Evolutionary conservation across 1,140 invertebrate genomes (phyloP).

Genomic region (Holcopasites calliopsidis): DNA sequence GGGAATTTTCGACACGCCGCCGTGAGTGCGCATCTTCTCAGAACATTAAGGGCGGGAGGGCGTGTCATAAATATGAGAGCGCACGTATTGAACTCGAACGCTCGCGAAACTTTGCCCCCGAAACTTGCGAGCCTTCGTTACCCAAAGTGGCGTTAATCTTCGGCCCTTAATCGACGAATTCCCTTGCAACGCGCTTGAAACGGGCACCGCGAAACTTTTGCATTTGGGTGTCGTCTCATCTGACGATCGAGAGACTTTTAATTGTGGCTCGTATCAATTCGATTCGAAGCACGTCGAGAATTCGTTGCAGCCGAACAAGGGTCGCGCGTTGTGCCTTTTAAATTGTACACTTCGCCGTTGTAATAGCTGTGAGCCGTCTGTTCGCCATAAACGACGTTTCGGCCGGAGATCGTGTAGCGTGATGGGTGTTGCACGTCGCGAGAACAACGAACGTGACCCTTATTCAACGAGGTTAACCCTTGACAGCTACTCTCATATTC

Average conservation of each 20-base stretch:
- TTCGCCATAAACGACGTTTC: slow-evolving; percentile 15
- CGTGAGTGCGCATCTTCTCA: slow-evolving; percentile 52
- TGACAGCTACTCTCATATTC: slow-evolving; percentile 16
- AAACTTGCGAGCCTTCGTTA: slow-evolving; percentile 16
- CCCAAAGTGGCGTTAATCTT: not conserved
- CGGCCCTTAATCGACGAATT: too few species aligned
- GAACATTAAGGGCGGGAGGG: slow-evolving; percentile 53
- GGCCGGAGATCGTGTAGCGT: not conserved
- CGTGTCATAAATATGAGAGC: slow-evolving; percentile 61
- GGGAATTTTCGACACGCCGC: slow-evolving; percentile 30
- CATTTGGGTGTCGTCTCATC: too few species aligned
- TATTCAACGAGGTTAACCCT: slow-evolving; percentile 28
- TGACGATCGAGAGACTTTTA: too few species aligned
- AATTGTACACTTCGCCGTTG: too few species aligned
- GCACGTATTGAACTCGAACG: slow-evolving; percentile 52
- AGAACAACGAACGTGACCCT: not conserved
- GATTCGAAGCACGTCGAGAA: too few species aligned
- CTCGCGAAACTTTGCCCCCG: slow-evolving; percentile 37
- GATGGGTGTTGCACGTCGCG: not conserved
- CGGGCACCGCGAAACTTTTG: too few species aligned
- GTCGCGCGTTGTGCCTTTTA: too few species aligned
- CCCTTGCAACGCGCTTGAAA: too few species aligned
- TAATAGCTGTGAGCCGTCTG: not conserved
- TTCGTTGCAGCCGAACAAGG: too few species aligned
- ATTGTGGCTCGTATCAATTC: too few species aligned